Base-by-base conservation (phyloP, 2,888 invertebrate species). In the Isoperla grammatica region DNA sequence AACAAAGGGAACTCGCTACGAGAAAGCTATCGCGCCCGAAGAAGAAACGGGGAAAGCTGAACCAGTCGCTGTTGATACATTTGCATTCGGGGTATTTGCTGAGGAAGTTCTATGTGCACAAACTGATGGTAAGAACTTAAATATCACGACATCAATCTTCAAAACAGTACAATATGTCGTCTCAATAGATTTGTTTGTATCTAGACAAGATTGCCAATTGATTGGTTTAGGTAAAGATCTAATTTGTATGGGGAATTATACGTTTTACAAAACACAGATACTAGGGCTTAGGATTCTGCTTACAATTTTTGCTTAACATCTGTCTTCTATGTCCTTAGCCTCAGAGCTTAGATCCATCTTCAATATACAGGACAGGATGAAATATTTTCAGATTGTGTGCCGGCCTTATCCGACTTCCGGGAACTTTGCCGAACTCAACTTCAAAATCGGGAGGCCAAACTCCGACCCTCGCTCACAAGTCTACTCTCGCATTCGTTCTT, bases 401-500 rank as follows among this genome's bases (percentile, higher is more conserved):
- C 87, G 22, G 80, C 84, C 70, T 76, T 89, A 12, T 72, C 75
- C 53, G 85, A 86, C 57, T 92, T 91, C 69, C 80, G 81, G 63
- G 81, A 83, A 54, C 81, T 85, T 66, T 89, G 91, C 69, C 81
- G 79, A 69, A 81, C 81, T 54, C 80, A 81, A 67, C 76, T 92
- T 57, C 84, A 89, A 69, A 83, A 86, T 70, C 71, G 77, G 56
- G 83, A 86, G 67, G 79, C 85, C 8, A 73, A 76, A 39, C 74
- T 81, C 66, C 80, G 92, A 58, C 88, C 90, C 2, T 81, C 80
- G 63, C 76, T 93, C 35, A 79, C 81, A 6, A 79, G 81, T 19
- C 76, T 89, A 29, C 74, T 89, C 2, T 74, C 81, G 56, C 89
- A 92, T 74, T 82, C 82, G 48, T 89, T 90, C 74, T 93, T 89